These are phyloP conservation scores for Echinometra lucunter DNA, from an alignment of 53 echinoderm and acorn worm species.

Conservation along the genomic window DNA sequence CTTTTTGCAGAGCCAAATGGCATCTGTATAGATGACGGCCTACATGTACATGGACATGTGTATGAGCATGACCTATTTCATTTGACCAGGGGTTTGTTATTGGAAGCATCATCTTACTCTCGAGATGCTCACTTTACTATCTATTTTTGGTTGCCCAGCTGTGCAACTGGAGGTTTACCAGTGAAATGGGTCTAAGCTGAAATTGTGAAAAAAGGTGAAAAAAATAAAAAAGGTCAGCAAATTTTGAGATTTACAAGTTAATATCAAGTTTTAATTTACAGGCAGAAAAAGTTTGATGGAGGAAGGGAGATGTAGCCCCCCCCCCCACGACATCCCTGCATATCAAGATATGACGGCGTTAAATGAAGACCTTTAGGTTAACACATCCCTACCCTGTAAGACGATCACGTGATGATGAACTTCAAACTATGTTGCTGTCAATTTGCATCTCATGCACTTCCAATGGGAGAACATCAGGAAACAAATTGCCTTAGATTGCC, in stretches of 20 bases:
- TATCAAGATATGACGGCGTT: constrained; percentile 3
- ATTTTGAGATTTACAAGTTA: too few species aligned
- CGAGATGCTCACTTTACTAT: background rate
- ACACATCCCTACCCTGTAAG: background rate
- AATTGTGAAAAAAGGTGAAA: too few species aligned
- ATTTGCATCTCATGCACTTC: background rate
- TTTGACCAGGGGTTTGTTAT: background rate
- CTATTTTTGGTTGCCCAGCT: background rate
- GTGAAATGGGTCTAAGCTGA: too few species aligned
- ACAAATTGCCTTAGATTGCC: constrained; percentile 10
- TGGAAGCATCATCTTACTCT: background rate
- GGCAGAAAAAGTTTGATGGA: too few species aligned
- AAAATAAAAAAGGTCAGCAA: too few species aligned
- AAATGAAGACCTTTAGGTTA: constrained; percentile 30
- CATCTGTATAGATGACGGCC: too few species aligned
- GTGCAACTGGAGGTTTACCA: background rate
- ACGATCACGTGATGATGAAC: constrained; percentile 8
- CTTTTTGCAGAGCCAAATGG: too few species aligned
- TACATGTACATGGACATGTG: background rate
- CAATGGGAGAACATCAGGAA: background rate
- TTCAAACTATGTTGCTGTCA: constrained; percentile 33
- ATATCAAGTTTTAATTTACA: too few species aligned
- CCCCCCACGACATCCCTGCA: too few species aligned
- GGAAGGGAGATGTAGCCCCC: too few species aligned
- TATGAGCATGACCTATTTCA: background rate